Conservation (phyloP, 2,797 vertebrate genomes). For the Pantherophis vulpinus region DNA sequence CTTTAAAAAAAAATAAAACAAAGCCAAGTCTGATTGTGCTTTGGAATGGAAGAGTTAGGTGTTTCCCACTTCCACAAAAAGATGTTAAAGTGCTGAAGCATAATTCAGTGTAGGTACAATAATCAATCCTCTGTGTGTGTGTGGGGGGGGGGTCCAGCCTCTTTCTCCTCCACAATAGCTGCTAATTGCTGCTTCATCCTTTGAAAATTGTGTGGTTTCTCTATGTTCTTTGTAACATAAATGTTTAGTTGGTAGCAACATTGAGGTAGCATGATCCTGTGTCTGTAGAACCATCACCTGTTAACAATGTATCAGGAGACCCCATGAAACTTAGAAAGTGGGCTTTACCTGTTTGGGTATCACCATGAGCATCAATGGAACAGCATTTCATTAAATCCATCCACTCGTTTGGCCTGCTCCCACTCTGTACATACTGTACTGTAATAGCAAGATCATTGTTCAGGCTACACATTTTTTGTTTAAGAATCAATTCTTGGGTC, state of each 20-base stretch:
- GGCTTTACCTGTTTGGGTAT: neutral
- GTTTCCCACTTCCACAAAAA: conserved; percentile 59
- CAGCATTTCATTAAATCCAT: neutral
- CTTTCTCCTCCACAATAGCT: conserved; percentile 57
- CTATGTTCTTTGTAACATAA: conserved; percentile 55
- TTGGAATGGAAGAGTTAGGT: conserved; percentile 70
- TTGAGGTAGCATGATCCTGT: conserved; percentile 60
- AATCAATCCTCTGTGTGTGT: conserved; percentile 53
- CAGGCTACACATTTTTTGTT: neutral
- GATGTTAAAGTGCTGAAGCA: conserved; percentile 68
- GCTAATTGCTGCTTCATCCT: conserved; percentile 70
- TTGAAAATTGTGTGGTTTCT: conserved; percentile 56
- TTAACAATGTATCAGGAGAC: conserved; percentile 30
- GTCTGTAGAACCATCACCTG: conserved; percentile 48
- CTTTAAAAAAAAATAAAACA: conserved; percentile 70
- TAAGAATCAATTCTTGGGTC: neutral
- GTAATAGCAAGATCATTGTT: neutral
- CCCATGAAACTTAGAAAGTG: neutral
- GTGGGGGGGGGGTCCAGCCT: conserved; percentile 35
- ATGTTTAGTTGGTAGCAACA: conserved; percentile 55
- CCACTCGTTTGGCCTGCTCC: neutral
- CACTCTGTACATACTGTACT: neutral
- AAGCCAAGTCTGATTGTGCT: conserved; percentile 70
- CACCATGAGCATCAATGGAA: neutral
- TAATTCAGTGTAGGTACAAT: conserved; percentile 77